These are phyloP conservation scores for Propsilocerus akamusi DNA, from an alignment of 1,140 invertebrate genomes.

Conservation along the genomic window DNA sequence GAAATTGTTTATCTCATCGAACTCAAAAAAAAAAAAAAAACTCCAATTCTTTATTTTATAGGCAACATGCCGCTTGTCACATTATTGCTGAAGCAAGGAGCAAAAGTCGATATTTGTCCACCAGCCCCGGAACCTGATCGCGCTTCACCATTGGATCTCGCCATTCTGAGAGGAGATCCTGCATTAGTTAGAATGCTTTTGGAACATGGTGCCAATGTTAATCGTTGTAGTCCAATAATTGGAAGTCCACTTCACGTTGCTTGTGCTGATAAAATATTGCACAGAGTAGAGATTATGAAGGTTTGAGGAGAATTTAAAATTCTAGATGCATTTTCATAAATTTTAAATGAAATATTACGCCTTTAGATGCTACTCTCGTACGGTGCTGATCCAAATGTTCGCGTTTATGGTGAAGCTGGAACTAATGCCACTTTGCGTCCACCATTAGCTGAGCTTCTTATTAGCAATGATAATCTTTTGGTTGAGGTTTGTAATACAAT, in stretches of 20 bases:
- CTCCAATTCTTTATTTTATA: slow-evolving; percentile 10
- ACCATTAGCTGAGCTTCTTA: slow-evolving; percentile 65
- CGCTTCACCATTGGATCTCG: slow-evolving; percentile 65
- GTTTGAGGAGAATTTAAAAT: slow-evolving; percentile 17
- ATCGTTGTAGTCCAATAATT: slow-evolving; percentile 63
- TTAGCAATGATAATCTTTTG: slow-evolving; percentile 49
- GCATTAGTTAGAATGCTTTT: slow-evolving; percentile 49
- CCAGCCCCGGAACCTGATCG: slow-evolving; percentile 47
- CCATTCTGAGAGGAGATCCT: slow-evolving; percentile 64
- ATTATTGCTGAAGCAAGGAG: slow-evolving; percentile 64
- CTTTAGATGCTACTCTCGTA: slow-evolving; percentile 47
- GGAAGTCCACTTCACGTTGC: slow-evolving; percentile 73
- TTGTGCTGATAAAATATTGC: slow-evolving; percentile 61
- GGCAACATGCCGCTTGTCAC: slow-evolving; percentile 56
- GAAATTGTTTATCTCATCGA: background rate
- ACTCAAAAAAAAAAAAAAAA: background rate
- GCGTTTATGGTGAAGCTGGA: slow-evolving; percentile 51
- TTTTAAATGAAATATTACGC: slow-evolving; percentile 16
- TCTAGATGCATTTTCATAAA: too few relatives aligned
- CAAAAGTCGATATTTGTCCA: slow-evolving; percentile 29
- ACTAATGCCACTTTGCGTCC: slow-evolving; percentile 40
- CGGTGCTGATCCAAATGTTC: slow-evolving; percentile 61
- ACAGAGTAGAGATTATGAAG: slow-evolving; percentile 42
- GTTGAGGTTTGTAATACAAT: too few relatives aligned
- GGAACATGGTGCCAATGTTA: slow-evolving; percentile 53